Base-by-base conservation (phyloP, 2,888 invertebrate species). In the Drosophila picticornis region DNA sequence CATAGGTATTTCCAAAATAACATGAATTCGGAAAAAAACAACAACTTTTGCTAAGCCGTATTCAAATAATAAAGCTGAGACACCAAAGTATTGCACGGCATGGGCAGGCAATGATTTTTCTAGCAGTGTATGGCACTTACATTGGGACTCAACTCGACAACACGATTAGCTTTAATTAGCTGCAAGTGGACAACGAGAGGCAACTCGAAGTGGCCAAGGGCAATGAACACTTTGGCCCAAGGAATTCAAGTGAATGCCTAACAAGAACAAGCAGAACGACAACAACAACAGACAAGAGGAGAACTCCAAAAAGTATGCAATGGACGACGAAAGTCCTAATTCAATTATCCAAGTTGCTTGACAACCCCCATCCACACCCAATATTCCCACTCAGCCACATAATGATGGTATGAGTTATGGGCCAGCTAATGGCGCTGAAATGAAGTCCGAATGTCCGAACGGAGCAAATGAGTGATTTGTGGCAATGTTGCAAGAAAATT, bases 101-200 rank as follows among this genome's bases (percentile, higher is more conserved):
- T 13, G 22, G 22, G 13, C 22, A 22, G 13, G 22, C 46, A 46
- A 9, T 2, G 16, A 9, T 13, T 34, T 77, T 77, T 69, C 36
- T 32, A 19, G 10, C 72, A 66, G 78, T 79, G 78, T 50, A 61
- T 2, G 27, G 72, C 58, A 62, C 64, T 72, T 32, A 32, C 40
- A 53, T 57, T 48, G 46, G 65, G 62, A 72, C 59, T 68, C 65
- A 61, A 73, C 63, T 80, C 69, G 73, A 80, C 77, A 75, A 75
- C 74, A 72, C 80, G 84, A 87, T 84, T 85, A 81, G 90, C 82
- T 81, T 87, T 81, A 77, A 79, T 84, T 85, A 77, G 75, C 86
- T 74, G 56, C 61, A 74, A 81, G 72, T 81, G 79, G 69, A 70
- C 75, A 75, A 60, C 75, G 51, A 56, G 55, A 67, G 66, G 62